Evolutionary conservation across 2,888 invertebrate genomes (phyloP).

Genomic region (Cryptocephalus moraei): DNA sequence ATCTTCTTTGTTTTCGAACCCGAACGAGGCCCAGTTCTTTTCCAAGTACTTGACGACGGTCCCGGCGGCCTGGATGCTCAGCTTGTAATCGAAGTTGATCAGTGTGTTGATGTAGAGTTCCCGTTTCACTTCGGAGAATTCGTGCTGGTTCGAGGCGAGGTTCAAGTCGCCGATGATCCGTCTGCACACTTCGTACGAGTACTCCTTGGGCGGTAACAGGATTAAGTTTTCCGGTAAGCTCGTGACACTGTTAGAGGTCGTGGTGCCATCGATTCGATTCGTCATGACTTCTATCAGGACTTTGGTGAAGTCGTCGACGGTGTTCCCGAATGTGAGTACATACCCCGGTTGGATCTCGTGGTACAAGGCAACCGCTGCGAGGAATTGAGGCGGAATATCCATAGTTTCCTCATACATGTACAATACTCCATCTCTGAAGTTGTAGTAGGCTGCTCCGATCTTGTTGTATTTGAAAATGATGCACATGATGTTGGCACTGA

Average conservation of each 20-base stretch:
- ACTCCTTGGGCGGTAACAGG: conserved; percentile 48
- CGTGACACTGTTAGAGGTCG: conserved; percentile 22
- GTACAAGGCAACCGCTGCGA: conserved; percentile 47
- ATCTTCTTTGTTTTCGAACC: conserved; percentile 35
- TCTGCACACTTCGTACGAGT: conserved; percentile 30
- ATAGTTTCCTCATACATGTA: conserved; percentile 51
- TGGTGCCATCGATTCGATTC: conserved; percentile 15
- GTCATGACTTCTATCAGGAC: conserved; percentile 22
- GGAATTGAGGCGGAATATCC: conserved; percentile 54
- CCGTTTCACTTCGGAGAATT: conserved; percentile 45
- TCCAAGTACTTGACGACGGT: conserved; percentile 62
- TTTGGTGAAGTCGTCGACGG: conserved; percentile 41
- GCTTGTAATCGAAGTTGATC: conserved; percentile 51
- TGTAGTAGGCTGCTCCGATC: conserved; percentile 67
- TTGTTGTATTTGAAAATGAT: conserved; percentile 54
- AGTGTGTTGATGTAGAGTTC: conserved; percentile 49
- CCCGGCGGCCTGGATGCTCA: conserved; percentile 60
- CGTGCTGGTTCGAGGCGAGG: conserved; percentile 37
- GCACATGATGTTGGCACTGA: conserved; percentile 45
- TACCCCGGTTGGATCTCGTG: conserved; percentile 50
- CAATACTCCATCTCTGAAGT: conserved; percentile 53
- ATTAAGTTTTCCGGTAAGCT: conserved; percentile 42
- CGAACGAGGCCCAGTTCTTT: conserved; percentile 44
- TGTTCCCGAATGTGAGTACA: conserved; percentile 45
- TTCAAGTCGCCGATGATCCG: conserved; percentile 20